Base-by-base conservation (phyloP, 53 echinoderm and acorn worm species). In the Crossaster papposus region DNA sequence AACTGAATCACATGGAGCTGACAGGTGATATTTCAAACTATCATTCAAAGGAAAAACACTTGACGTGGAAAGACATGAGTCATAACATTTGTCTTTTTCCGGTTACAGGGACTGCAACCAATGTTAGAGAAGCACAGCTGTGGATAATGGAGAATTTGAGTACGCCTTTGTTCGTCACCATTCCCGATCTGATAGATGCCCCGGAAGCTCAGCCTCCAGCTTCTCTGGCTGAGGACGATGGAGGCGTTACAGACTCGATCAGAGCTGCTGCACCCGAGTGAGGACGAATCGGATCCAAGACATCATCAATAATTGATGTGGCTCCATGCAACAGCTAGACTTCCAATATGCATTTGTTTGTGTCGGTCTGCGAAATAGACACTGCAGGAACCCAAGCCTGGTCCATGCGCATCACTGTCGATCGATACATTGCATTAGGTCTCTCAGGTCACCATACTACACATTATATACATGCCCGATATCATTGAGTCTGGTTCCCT, bases 181-280 rank as follows among this genome's bases (percentile, higher is more conserved):
- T 74, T 13, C 74, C 74, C 35, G 74, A 74, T 14, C 36, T 74
- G 18, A 32, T 74, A 10, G 74, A 74, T 14, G 74, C 74, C 34
- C 74, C 71, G 29, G 24, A 31, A 3, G 58, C 22, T 58, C 58
- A 58, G 53, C 13, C 13, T 7, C 53, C 53, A 13, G n/a, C n/a
- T n/a, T 52, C 53, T 13, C 53, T 10, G 58, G 58, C 58, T 20
- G 58, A 20, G 58, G 58, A 58, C 17, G 58, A 58, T 20, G 17
- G 17, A 17, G 58, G 58, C 58, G 58, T 17, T 3, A 8, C 58
- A 3, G 58, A 14, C 15, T 18, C 58, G 58, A 17, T 17, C 12
- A 13, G 13, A 52, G 58, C 58, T 2, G 58, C 58, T 18, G 58
- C 14, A 58, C 58, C 58, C 58, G 58, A 58, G 58, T 58, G 58